Evolutionary conservation across 2,113 vertebrate species (phyloP).

Genomic region (Alouatta palliata): DNA sequence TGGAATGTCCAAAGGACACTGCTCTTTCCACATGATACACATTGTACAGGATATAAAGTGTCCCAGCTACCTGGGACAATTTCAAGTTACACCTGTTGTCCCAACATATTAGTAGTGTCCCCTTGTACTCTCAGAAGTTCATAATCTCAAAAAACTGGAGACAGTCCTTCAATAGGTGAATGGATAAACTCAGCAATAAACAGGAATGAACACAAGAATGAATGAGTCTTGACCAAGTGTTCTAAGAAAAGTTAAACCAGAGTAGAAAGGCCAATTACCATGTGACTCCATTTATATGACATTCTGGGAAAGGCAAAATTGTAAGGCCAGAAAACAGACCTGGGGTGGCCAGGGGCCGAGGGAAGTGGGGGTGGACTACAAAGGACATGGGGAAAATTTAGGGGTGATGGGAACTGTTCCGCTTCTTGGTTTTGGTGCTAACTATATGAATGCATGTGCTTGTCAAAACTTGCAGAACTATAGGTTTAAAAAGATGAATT

Average conservation of each 20-base stretch:
- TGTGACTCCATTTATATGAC: fast-evolving
- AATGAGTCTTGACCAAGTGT: fast-evolving
- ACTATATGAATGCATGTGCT: no score
- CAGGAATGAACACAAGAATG: not conserved
- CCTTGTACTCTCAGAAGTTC: no score
- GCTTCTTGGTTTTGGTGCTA: not conserved
- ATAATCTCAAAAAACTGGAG: not conserved
- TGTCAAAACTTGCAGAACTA: not conserved
- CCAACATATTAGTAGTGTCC: not conserved
- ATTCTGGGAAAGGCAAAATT: not conserved
- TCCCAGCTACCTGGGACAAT: not conserved
- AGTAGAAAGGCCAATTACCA: fast-evolving
- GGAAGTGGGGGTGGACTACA: not conserved
- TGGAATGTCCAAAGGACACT: fast-evolving
- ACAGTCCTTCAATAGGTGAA: not conserved
- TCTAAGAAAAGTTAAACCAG: fast-evolving
- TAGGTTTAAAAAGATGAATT: no score
- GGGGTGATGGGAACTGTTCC: no score
- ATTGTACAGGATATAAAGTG: fast-evolving
- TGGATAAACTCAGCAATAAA: not conserved
- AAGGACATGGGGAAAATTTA: not conserved
- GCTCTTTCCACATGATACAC: fast-evolving
- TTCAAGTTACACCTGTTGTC: no score
- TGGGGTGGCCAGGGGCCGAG: not conserved
- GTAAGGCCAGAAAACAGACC: not conserved